phyloP scores from a whole-genome alignment of 2,113 vertebrate genomes.

The Orcinus orca region DNA sequence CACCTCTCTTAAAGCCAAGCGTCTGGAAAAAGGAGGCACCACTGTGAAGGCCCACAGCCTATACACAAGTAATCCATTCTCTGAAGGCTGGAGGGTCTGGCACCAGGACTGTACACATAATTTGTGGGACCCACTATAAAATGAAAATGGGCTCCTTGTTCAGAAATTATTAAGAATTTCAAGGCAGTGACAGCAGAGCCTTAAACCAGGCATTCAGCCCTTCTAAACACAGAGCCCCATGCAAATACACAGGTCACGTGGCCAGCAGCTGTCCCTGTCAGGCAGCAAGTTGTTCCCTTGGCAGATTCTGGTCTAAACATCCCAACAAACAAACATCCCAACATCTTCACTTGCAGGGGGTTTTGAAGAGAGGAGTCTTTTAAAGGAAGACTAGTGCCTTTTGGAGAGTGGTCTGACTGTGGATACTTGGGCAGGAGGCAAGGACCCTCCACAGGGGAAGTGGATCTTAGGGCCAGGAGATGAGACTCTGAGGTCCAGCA shows the following conservation, averaged over 20 bases:
- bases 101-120: neutral
- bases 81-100: neutral
- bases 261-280: neutral
- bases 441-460: neutral
- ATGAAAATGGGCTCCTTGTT: neutral
- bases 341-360: neutral
- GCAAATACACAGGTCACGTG: neutral
- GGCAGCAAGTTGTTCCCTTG: neutral
- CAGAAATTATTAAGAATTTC: neutral
- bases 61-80: neutral
- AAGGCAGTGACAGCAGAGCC: neutral
- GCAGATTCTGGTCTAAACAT: neutral
- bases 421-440: neutral
- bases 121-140: neutral
- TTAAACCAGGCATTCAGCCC: neutral
- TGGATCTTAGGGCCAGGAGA: neutral
- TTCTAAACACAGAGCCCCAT: neutral
- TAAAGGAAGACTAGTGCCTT: neutral
- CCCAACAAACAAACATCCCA: neutral
- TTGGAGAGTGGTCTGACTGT: neutral
- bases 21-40: neutral
- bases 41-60: neutral
- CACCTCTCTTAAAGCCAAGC: neutral
- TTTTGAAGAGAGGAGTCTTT: neutral
- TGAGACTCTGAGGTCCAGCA: neutral